Evolutionary conservation across 2,113 vertebrate genomes (phyloP).

Genomic region (Calyptommatus sinebrachiatus): DNA sequence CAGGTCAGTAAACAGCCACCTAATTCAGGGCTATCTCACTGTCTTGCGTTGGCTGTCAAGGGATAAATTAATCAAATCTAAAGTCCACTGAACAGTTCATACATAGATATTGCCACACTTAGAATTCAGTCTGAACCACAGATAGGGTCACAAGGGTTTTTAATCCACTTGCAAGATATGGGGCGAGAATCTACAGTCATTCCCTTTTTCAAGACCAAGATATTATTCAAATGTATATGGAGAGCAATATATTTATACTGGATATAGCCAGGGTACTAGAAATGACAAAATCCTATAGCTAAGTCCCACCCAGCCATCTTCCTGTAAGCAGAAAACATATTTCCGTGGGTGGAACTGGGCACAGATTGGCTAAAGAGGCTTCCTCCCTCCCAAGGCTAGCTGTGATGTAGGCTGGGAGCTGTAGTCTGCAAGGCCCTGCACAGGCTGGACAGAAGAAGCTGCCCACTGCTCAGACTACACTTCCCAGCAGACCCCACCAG

Average conservation of each 20-base stretch:
- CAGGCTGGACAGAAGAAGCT: no score
- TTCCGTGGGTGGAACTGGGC: no score
- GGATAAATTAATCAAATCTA: not conserved
- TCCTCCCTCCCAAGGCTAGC: no score
- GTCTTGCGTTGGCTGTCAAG: not conserved
- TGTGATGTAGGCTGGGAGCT: no score
- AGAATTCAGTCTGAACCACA: not conserved
- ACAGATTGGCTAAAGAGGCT: no score
- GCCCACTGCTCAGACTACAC: no score
- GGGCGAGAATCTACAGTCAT: not conserved
- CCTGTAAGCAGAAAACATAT: no score
- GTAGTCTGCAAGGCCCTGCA: no score
- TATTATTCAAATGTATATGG: not conserved
- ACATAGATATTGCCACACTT: not conserved
- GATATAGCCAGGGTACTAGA: not conserved
- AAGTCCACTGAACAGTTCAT: not conserved
- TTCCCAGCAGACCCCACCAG: no score
- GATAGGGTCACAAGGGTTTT: not conserved
- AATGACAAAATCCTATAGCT: not conserved
- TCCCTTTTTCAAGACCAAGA: not conserved
- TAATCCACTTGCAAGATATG: not conserved
- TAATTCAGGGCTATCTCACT: not conserved
- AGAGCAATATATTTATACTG: not conserved
- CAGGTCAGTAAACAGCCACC: constrained; percentile 10
- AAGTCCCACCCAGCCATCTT: no score